phyloP scores from a whole-genome alignment of 1,140 invertebrate species.

The Eriosoma lanigerum region DNA sequence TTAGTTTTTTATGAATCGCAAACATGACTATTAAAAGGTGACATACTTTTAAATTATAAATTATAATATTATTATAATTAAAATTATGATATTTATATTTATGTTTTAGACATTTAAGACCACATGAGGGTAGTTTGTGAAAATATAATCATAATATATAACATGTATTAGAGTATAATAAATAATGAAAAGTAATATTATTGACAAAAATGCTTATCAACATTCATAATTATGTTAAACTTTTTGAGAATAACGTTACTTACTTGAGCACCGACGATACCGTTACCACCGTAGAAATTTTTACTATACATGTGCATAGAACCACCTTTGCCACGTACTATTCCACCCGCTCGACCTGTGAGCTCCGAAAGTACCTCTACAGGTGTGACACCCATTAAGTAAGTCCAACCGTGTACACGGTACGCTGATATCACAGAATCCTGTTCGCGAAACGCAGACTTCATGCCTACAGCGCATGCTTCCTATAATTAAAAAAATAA shows the following conservation, averaged over 20 bases:
- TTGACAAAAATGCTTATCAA: too few species aligned
- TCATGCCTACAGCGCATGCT: constrained; percentile 85
- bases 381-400: constrained; percentile 82
- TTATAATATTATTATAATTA: too few species aligned
- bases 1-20: too few species aligned
- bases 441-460: constrained; percentile 73
- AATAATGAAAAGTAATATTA: too few species aligned
- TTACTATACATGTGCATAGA: constrained; percentile 89
- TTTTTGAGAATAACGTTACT: constrained; percentile 12
- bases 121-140: too few species aligned
- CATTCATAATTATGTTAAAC: too few species aligned
- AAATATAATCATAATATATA: too few species aligned
- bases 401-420: constrained; percentile 94
- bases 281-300: constrained; percentile 97
- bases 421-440: constrained; percentile 96
- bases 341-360: constrained; percentile 82
- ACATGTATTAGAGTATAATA: too few species aligned
- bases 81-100: too few species aligned
- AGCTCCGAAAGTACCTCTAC: constrained; percentile 84
- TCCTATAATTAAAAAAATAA: constrained; percentile 67
- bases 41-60: too few species aligned
- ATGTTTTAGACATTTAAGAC: too few species aligned
- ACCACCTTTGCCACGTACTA: constrained; percentile 92
- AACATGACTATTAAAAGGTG: too few species aligned
- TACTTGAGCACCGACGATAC: constrained; percentile 97